A percentile compares a stretch with the other conserved stretches of the same genome.
Conservation (phyloP, 2,113 vertebrate genomes). For the Pyxicephalus adspersus region DNA sequence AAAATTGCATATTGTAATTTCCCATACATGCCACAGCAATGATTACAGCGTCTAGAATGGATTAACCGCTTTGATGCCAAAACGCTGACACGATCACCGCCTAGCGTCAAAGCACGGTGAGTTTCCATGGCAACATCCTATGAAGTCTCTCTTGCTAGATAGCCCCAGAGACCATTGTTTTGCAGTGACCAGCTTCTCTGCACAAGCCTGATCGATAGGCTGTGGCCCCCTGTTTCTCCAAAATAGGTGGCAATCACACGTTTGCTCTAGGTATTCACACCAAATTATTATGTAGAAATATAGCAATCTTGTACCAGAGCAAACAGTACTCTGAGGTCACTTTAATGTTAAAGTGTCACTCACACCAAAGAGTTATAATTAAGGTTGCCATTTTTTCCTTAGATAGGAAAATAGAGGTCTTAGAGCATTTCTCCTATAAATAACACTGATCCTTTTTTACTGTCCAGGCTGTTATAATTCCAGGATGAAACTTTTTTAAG, state of each 20-base stretch:
- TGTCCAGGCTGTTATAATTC: no score
- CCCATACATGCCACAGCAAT: neutral
- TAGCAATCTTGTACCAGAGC: neutral
- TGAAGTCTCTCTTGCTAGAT: constrained; percentile 23
- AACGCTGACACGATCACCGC: constrained; percentile 27
- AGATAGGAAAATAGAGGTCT: no score
- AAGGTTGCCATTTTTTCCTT: no score
- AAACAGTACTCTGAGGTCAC: no score
- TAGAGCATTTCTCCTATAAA: no score
- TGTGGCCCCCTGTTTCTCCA: neutral
- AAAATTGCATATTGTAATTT: no score
- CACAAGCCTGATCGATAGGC: constrained; percentile 24
- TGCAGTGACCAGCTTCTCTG: constrained; percentile 33
- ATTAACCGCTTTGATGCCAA: constrained; percentile 47
- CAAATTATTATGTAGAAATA: neutral
- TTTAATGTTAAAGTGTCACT: no score
- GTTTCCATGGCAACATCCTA: constrained; percentile 36
- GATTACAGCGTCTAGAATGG: constrained; percentile 8
- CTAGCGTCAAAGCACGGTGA: constrained; percentile 35
- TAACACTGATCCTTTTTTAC: no score
- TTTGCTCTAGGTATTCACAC: neutral
- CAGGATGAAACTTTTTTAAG: no score
- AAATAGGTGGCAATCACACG: neutral
- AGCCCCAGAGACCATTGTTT: constrained; percentile 42
- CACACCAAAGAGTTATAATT: no score